A percentile compares a stretch with the other conserved stretches of the same genome.
phyloP scores from a whole-genome alignment of 2,888 invertebrate genomes.

The Cephus nigrinus region DNA sequence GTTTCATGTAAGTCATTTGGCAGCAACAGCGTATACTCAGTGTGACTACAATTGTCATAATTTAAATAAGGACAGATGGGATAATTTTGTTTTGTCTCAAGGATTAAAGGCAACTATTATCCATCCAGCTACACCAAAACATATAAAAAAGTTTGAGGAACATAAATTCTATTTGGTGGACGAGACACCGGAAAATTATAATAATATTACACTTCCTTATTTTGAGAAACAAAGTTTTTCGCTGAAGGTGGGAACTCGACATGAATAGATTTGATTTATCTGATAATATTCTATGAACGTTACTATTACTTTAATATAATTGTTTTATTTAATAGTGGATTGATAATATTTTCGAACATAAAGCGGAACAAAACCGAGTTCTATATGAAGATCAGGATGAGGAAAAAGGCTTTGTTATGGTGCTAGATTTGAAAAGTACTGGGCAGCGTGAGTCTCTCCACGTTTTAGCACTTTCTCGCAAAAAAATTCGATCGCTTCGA shows the following conservation, averaged over 20 bases:
- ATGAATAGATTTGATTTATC: conserved; percentile 25
- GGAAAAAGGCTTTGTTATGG: conserved; percentile 84
- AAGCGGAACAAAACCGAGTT: conserved; percentile 89
- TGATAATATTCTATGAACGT: background rate
- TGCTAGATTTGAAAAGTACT: conserved; percentile 98
- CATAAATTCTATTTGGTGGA: conserved; percentile 81
- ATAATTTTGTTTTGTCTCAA: conserved; percentile 56
- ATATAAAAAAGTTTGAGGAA: conserved; percentile 85
- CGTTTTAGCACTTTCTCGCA: conserved; percentile 82
- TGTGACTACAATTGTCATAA: background rate
- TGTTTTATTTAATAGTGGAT: conserved; percentile 81
- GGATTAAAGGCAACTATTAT: conserved; percentile 90
- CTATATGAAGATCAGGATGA: conserved; percentile 84
- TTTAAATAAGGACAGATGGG: background rate
- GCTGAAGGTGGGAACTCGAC: conserved; percentile 73
- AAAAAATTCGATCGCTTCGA: conserved; percentile 83
- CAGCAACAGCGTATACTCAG: background rate
- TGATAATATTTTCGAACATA: conserved; percentile 93
- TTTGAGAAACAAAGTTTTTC: conserved; percentile 80
- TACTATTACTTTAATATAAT: background rate
- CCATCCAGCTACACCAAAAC: conserved; percentile 93
- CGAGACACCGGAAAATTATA: conserved; percentile 88
- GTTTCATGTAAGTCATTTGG: conserved; percentile 35
- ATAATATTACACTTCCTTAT: conserved; percentile 81
- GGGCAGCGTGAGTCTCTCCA: conserved; percentile 85